Base-by-base conservation (phyloP, 2,797 vertebrate species). In the Scarus forsteni region DNA sequence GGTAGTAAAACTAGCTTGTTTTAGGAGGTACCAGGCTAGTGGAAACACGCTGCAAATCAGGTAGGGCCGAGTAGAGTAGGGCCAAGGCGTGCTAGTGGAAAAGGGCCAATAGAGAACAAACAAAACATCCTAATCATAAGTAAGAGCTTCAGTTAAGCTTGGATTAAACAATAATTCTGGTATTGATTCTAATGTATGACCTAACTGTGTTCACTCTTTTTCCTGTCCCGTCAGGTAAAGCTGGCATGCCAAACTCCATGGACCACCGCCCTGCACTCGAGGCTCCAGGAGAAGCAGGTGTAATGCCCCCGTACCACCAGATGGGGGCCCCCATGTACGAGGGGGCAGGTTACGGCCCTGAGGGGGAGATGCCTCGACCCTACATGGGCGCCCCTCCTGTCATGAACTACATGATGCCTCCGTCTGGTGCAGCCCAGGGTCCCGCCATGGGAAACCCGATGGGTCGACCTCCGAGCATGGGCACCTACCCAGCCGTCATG, bases 391-490 rank as follows among this genome's bases (percentile, higher is more conserved):
- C 91, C 10, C 88, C 93, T 0, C 90, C 94, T 1, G 92, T 93
- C 11, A 94, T 95, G 88, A 98, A 97, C 90, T 98, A 97, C 84
- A 95, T 99, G 90, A 95, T 98, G 76, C 91, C 95, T n/a, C 87
- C 95, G 1, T 85, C 96, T 0, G 93, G 93, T 59, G 74, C 94
- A 55, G 83, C 94, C 0, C 96, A 96, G 87, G 88, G 95, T 55
- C 85, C 95, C 1, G 69, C 93, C 55, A 92, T 97, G 93, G 95
- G 93, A 42, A 94, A 93, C 84, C 92, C 96, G 1, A 94, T 95
- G 78, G 95, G 95, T 54, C 94, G 96, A 3, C 93, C 96, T 1
- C 81, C 95, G 0, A 95, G 92, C 6, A 94, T 94, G 79, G 92
- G 94, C 49, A 81, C 91, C 40, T 97, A 97, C 77, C 90, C 94